Evolutionary conservation across 1,140 invertebrate species (phyloP), one percentile per base, ranked within the genome.

Genomic region (Littorina saxatilis): DNA sequence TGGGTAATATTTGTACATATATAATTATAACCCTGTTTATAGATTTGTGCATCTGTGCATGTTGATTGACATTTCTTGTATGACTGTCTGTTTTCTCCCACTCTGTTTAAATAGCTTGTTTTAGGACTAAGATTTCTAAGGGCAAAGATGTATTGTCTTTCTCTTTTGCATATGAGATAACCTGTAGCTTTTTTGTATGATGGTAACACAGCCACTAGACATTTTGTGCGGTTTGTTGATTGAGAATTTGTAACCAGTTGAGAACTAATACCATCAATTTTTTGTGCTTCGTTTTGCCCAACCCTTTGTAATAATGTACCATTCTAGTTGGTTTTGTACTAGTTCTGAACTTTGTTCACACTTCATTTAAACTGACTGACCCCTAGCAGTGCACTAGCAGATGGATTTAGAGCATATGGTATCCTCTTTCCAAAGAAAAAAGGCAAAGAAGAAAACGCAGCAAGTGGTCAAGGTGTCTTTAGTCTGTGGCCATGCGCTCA

Each of bases 221-320:
- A 40, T 37, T 23, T 73, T 39, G 40, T 73, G 70, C 70, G 70
- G 39, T 73, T 73, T 73, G 35, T 39, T 73, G 70, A 73, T 73
- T 73, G 70, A 27, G 43, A 73, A 23, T 73, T 43, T 73, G 70
- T 73, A 73, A 73, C 70, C 70, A 73, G 32, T 40, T 43, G 40
- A 39, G 29, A 73, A 35, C 43, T 43, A 73, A 43, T 43, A 7
- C 58, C 58, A 61, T 61, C 58, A 23, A 5, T 61, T 61, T 61
- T 73, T 73, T 73, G 35, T 73, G 70, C 70, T 73, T 73, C n/a
- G 39, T 72, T 73, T 73, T 40, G 70, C 70, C 70, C 70, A n/a
- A 73, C 70, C 70, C 70, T 73, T 73, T 73, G 40, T 73, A 5
- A 73, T 73, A 73, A 61, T 23, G 20, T n/a, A 23, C 70, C 35